These are phyloP conservation scores for Chrysaora quinquecirrha DNA, from an alignment of 30 jellyfish, hydroid and myxozoan genomes.

Conservation along the genomic window DNA sequence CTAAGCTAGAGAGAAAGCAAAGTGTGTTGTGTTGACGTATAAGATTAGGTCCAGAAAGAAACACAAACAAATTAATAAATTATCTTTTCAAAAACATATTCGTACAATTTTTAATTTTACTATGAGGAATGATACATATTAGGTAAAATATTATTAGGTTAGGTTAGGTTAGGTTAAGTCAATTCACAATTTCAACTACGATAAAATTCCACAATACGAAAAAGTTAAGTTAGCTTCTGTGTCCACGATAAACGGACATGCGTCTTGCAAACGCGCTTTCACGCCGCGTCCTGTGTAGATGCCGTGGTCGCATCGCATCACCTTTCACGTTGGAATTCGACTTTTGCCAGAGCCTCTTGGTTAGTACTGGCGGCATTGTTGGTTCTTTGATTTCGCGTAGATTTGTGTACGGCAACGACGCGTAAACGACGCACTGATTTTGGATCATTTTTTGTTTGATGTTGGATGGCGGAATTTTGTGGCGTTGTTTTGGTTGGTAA, in stretches of 20 bases:
- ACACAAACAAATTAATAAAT: too few relatives aligned
- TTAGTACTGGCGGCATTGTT: constrained; percentile 63
- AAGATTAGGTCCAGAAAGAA: too few relatives aligned
- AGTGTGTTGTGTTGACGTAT: too few relatives aligned
- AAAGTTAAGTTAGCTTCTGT: background rate
- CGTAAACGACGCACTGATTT: constrained; percentile 88
- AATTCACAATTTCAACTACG: too few relatives aligned
- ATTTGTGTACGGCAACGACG: constrained; percentile 81
- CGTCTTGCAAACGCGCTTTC: constrained; percentile 38
- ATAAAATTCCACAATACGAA: too few relatives aligned
- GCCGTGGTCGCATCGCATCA: constrained; percentile 6
- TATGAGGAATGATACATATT: too few relatives aligned
- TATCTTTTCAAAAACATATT: too few relatives aligned
- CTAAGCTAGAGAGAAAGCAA: too few relatives aligned
- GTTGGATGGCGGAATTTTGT: constrained; percentile 68
- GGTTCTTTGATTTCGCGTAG: constrained; percentile 65
- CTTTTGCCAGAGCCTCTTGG: constrained; percentile 48
- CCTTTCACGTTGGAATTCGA: constrained; percentile 3
- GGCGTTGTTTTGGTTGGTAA: constrained; percentile 86
- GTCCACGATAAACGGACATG: constrained; percentile 16
- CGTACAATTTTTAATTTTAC: too few relatives aligned
- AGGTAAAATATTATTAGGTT: too few relatives aligned
- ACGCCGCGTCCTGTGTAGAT: constrained; percentile 11
- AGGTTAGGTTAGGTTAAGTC: too few relatives aligned
- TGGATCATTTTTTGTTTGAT: constrained; percentile 80